Percentiles rank a stretch among this genome's conserved stretches.
Conservation (phyloP, 2,888 invertebrate genomes). For the Pheosia tremula region DNA sequence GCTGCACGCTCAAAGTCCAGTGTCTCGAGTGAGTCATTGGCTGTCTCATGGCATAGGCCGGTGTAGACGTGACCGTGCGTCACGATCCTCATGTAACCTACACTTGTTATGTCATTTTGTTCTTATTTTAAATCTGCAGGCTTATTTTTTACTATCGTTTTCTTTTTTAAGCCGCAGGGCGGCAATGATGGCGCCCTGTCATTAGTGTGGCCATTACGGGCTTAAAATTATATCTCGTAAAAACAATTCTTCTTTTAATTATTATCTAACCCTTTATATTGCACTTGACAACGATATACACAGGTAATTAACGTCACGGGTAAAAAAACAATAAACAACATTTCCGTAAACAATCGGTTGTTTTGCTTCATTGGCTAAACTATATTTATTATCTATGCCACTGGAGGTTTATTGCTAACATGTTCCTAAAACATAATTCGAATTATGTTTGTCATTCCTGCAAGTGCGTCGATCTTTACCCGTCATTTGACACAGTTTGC, state of each 20-base stretch:
- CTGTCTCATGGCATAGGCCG: constrained; percentile 10
- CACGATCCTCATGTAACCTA: constrained; percentile 33
- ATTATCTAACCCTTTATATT: too few species aligned
- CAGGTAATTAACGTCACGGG: too few species aligned
- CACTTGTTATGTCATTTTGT: constrained; percentile 31
- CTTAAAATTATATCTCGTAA: background rate
- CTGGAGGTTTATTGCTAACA: constrained; percentile 9
- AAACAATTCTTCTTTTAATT: too few species aligned
- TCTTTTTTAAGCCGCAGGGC: background rate
- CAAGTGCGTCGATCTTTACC: constrained; percentile 26
- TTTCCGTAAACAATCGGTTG: too few species aligned
- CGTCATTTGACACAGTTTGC: constrained; percentile 36
- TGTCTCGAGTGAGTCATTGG: constrained; percentile 35
- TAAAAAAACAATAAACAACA: too few species aligned
- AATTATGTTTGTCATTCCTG: constrained; percentile 25
- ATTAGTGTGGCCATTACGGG: background rate
- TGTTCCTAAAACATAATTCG: constrained; percentile 12
- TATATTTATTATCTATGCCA: too few species aligned
- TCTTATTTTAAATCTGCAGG: constrained; percentile 5
- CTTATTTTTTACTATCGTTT: background rate
- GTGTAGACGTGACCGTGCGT: constrained; percentile 39
- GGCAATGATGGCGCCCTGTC: constrained; percentile 3
- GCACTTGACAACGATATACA: too few species aligned
- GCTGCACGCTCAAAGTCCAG: constrained; percentile 35
- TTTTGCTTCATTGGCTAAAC: too few species aligned